These are phyloP conservation scores for Hydrotaea diabolus DNA, from an alignment of 2,888 invertebrate genomes.

Conservation along the genomic window DNA sequence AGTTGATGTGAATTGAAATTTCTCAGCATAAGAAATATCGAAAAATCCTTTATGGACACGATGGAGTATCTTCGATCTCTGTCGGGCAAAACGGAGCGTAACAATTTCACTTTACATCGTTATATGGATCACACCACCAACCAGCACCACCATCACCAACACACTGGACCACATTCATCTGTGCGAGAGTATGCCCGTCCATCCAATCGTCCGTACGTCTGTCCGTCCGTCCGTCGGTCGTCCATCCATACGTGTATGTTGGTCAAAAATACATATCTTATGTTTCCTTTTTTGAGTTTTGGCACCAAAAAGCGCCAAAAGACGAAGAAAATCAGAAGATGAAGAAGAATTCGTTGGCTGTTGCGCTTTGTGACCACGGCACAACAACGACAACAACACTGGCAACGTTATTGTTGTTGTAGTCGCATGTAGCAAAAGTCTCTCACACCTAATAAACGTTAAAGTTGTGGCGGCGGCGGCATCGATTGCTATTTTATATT, in stretches of 20 bases:
- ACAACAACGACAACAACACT: constrained; percentile 3
- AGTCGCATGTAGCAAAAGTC: constrained; percentile 59
- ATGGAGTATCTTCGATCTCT: constrained; percentile 17
- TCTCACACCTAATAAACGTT: constrained; percentile 68
- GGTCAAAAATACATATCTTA: constrained; percentile 24
- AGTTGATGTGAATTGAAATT: constrained; percentile 35
- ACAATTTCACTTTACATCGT: constrained; percentile 42
- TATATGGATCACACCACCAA: constrained; percentile 27
- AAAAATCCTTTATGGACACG: constrained; percentile 30
- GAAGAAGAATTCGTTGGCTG: constrained; percentile 33
- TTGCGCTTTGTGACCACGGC: constrained; percentile 15
- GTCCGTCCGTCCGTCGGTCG: not conserved
- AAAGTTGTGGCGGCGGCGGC: constrained; percentile 67
- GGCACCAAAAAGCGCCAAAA: constrained; percentile 34
- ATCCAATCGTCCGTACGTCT: not conserved
- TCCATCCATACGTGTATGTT: constrained; percentile 10
- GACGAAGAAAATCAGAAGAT: constrained; percentile 1
- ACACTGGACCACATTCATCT: not conserved
- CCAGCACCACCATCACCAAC: constrained; percentile 3
- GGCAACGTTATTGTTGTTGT: constrained; percentile 4
- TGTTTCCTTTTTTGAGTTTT: constrained; percentile 38
- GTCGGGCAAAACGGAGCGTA: constrained; percentile 30
- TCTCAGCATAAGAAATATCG: constrained; percentile 15
- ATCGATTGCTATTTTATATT: constrained; percentile 73
- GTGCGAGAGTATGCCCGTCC: not conserved